Percentiles rank a stretch among this genome's conserved stretches.
Conservation (phyloP, 1,140 invertebrate genomes). For the Ganaspis sp. region DNA sequence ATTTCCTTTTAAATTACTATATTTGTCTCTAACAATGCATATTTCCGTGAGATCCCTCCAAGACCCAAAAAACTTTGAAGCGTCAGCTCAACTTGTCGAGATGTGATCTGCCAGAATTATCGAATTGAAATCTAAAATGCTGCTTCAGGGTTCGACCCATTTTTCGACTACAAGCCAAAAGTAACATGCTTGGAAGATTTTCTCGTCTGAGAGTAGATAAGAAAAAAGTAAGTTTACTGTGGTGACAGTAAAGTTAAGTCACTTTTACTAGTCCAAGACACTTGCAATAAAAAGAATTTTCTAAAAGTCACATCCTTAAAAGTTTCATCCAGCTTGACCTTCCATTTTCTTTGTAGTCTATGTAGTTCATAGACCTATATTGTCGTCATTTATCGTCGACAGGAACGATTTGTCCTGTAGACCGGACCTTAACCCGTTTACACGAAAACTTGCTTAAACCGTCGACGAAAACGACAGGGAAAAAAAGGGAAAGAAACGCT, state of each 20-base stretch:
- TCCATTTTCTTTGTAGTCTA: background rate
- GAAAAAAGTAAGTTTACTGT: conserved; percentile 42
- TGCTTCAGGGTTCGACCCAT: conserved; percentile 52
- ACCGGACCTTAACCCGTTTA: conserved; percentile 43
- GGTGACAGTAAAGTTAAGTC: conserved; percentile 42
- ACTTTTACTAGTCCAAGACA: conserved; percentile 46
- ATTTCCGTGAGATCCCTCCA: background rate
- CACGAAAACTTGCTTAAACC: conserved; percentile 37
- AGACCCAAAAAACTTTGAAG: background rate
- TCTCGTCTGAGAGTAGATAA: conserved; percentile 42
- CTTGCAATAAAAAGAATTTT: conserved; percentile 50
- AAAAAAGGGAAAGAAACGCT: background rate
- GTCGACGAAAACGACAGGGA: conserved; percentile 28
- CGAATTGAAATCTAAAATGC: conserved; percentile 56
- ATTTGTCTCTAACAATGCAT: background rate
- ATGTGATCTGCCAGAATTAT: conserved; percentile 49
- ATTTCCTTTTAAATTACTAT: background rate
- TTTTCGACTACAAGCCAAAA: conserved; percentile 47
- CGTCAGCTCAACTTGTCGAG: conserved; percentile 26
- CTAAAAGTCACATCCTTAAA: conserved; percentile 36
- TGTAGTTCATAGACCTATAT: conserved; percentile 14
- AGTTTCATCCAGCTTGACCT: conserved; percentile 19
- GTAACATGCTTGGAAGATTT: conserved; percentile 47
- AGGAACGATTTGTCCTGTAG: conserved; percentile 41
- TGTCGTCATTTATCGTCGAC: conserved; percentile 34